Evolutionary conservation across 2,888 invertebrate genomes (phyloP), one percentile per base, ranked within the genome.

Genomic region (Eristalis tenax): DNA sequence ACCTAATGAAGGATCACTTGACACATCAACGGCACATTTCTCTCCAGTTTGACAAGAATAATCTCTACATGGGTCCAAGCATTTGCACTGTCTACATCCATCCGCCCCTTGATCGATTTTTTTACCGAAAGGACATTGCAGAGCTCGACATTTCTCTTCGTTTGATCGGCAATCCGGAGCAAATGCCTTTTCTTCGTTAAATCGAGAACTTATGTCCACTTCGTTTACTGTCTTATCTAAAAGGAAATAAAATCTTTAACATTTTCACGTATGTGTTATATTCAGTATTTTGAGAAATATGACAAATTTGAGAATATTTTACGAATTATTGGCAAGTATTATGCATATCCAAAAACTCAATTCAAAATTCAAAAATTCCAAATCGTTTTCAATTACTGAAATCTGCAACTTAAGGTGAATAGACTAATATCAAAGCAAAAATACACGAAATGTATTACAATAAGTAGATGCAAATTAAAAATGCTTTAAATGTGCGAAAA

Each of bases 111-210:
- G 94, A 88, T 93, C 94, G 26, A 95, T 94, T 79, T 95, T 95
- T 2, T 96, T 93, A 8, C 97, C 97, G 90, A 96, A 96, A 4
- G 95, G 95, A 92, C 98, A 98, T 13, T 94, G 94, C 18, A 96
- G 91, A 0, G 93, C 92, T 0, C 92, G 92, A 90, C 97, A 97
- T 90, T 96, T 95, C 26, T 94, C 94, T 63, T 93, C 94, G 89
- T 94, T 94, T 50, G 91, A 92, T 71, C 94, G 94, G 90, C 96
- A 96, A 65, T 93, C 93, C 77, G 93, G 93, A 3, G 92, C n/a
- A 64, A 40, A 3, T 57, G 70, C 6, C 6, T 59, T 40, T 40
- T 59, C 22, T 18, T 65, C 61, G 18, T 56, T 38, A 6, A 64
- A 35, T 26, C 38, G 15, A 6, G 43, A 18, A 10, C 71, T 50